Conservation (phyloP, 2,797 vertebrate genomes). For the Setipinna tenuifilis region DNA sequence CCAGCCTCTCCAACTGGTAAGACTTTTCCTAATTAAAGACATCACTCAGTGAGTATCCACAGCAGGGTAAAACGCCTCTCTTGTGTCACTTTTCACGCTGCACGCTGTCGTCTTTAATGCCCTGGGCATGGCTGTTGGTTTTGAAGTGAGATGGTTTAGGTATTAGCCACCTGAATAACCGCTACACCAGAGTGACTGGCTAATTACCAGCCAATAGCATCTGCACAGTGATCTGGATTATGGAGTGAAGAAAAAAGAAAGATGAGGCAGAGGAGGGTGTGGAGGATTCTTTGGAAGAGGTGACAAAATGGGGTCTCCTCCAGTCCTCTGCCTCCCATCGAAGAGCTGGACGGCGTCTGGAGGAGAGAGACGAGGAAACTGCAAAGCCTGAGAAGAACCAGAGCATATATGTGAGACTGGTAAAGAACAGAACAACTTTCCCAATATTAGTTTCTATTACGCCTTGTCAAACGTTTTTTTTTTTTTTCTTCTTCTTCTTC, state of each 20-base stretch:
- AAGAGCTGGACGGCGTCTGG: no score
- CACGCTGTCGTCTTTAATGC: constrained; percentile 37
- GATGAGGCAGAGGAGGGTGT: neutral
- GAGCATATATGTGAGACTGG: no score
- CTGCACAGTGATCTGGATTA: neutral
- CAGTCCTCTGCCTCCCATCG: no score
- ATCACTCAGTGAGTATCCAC: constrained; percentile 46
- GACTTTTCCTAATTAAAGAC: constrained; percentile 56
- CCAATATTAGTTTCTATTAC: neutral
- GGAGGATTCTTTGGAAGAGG: neutral
- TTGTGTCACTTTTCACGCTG: constrained; percentile 51
- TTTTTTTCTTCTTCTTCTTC: neutral
- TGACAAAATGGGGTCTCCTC: no score
- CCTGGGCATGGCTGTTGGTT: neutral
- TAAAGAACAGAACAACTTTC: neutral
- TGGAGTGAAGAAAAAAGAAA: neutral
- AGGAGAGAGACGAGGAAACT: no score
- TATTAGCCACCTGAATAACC: constrained; percentile 24
- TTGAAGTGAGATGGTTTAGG: constrained; percentile 11
- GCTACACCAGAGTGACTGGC: constrained; percentile 3
- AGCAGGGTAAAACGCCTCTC: constrained; percentile 31
- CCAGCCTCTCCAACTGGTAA: constrained; percentile 48
- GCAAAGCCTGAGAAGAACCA: no score
- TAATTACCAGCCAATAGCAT: neutral
- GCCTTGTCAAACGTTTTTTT: neutral